Conservation (phyloP, 2,888 invertebrate species). For the Eupithecia subfuscata region DNA sequence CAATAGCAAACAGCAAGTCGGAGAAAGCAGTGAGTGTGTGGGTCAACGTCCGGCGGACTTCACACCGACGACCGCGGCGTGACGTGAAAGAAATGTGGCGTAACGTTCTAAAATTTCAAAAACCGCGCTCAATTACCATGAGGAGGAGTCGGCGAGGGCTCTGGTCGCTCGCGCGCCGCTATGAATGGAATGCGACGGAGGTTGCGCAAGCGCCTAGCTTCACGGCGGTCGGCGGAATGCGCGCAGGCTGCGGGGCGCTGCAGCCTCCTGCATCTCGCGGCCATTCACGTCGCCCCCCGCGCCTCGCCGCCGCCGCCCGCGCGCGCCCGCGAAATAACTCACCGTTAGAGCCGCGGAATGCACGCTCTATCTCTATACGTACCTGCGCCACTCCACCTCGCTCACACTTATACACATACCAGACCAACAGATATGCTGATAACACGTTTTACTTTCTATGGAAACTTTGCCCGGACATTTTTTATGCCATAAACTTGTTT, state of each 20-base stretch:
- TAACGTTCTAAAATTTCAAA: slow-evolving; percentile 80
- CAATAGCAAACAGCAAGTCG: slow-evolving; percentile 81
- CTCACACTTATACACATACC: slow-evolving; percentile 35
- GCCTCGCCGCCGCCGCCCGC: slow-evolving; percentile 32
- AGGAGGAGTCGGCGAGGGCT: slow-evolving; percentile 59
- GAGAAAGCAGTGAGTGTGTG: slow-evolving; percentile 78
- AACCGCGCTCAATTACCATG: slow-evolving; percentile 71
- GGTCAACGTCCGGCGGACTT: slow-evolving; percentile 81
- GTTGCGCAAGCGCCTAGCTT: slow-evolving; percentile 79
- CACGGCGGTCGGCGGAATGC: slow-evolving; percentile 68
- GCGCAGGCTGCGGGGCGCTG: slow-evolving; percentile 66
- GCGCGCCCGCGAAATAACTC: slow-evolving; percentile 77
- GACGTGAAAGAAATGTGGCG: slow-evolving; percentile 81
- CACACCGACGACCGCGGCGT: slow-evolving; percentile 77
- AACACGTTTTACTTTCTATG: slow-evolving; percentile 40
- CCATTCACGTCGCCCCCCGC: slow-evolving; percentile 72
- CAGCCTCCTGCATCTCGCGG: slow-evolving; percentile 78
- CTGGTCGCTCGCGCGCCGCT: slow-evolving; percentile 61
- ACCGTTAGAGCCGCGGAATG: slow-evolving; percentile 81
- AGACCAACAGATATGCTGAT: slow-evolving; percentile 39
- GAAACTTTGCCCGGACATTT: slow-evolving; percentile 37
- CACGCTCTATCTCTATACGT: slow-evolving; percentile 72
- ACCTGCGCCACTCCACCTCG: slow-evolving; percentile 50
- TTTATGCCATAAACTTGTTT: slow-evolving; percentile 29
- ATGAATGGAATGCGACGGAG: slow-evolving; percentile 83